A percentile compares a stretch with the other conserved stretches of the same genome.
Evolutionary conservation across 2,113 vertebrate genomes (phyloP).

Genomic region (Neoarius graeffei): DNA sequence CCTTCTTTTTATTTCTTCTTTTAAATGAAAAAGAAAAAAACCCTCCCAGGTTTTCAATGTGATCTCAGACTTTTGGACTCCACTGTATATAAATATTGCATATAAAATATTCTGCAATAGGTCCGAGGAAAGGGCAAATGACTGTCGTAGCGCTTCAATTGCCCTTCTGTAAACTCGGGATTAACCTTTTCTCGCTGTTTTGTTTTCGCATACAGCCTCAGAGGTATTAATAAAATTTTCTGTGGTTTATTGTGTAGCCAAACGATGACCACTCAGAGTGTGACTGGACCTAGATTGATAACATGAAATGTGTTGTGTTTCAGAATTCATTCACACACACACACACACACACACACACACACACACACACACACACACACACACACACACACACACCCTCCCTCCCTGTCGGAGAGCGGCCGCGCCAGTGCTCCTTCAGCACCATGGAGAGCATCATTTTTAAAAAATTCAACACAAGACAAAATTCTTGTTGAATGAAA

Average conservation of each 20-base stretch:
- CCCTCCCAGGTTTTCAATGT: neutral
- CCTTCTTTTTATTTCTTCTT: neutral
- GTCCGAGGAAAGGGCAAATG: neutral
- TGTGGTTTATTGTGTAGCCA: neutral
- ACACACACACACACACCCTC: neutral
- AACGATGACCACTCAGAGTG: neutral
- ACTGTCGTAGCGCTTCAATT: neutral
- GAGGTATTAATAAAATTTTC: neutral
- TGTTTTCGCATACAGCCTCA: neutral
- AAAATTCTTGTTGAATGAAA: neutral
- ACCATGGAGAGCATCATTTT: constrained; percentile 12
- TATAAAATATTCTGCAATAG: neutral
- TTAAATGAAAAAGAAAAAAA: neutral
- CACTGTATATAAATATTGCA: neutral
- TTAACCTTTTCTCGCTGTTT: neutral
- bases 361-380: no score
- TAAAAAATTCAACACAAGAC: neutral
- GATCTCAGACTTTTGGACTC: neutral
- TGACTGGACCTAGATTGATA: neutral
- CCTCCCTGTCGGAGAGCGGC: neutral
- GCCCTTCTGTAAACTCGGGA: neutral
- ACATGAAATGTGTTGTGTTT: neutral
- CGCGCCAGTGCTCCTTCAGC: neutral
- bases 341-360: neutral
- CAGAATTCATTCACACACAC: neutral